Percentiles rank a stretch among this genome's conserved stretches.
phyloP scores from a whole-genome alignment of 1,140 invertebrate genomes.

The Portunus trituberculatus region DNA sequence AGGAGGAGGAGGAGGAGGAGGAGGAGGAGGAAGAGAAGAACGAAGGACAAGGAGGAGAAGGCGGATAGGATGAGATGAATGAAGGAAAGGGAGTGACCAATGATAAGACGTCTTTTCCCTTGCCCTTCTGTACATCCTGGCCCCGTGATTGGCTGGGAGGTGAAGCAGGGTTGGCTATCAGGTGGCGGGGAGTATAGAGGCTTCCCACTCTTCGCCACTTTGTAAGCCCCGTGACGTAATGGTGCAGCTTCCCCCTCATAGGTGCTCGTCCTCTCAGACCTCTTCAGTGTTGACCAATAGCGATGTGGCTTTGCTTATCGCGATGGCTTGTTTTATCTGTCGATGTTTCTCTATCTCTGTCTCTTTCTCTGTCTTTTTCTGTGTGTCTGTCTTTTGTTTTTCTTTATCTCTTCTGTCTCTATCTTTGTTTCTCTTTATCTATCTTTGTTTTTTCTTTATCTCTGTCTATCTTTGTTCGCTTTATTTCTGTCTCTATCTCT shows the following conservation, averaged over 20 bases:
- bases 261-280: not conserved
- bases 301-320: not conserved
- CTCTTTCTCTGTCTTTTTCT: not conserved
- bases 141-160: not conserved
- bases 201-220: not conserved
- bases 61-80: not conserved
- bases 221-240: not conserved
- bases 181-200: not conserved
- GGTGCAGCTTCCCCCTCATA: not conserved
- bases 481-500: too few species aligned
- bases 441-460: too few species aligned
- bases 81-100: not conserved
- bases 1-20: not conserved
- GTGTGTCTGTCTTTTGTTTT: too few species aligned
- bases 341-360: not conserved
- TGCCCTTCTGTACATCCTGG: not conserved
- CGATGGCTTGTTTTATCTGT: not conserved
- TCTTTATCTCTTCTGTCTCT: not conserved
- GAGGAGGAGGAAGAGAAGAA: not conserved
- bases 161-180: not conserved
- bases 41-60: not conserved
- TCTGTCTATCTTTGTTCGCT: too few species aligned
- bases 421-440: too few species aligned
- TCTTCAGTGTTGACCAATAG: not conserved
- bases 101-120: not conserved